A percentile compares a stretch with the other conserved stretches of the same genome.
Evolutionary conservation across 2,797 vertebrate species (phyloP).

Genomic region (Fundulus diaphanus): DNA sequence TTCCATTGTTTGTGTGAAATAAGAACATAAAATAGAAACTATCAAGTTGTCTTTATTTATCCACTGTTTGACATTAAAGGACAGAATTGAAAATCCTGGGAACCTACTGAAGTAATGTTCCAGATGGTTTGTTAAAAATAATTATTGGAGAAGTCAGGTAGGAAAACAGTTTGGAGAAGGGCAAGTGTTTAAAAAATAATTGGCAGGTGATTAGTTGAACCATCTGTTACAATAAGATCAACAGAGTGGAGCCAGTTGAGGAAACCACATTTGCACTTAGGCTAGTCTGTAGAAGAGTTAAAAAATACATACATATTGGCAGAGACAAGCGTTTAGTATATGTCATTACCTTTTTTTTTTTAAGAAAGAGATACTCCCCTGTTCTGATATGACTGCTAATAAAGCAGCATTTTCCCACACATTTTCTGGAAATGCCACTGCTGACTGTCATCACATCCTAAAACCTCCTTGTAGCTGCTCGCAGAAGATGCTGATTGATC

Average conservation of each 20-base stretch:
- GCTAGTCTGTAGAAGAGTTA: background rate
- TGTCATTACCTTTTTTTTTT: background rate
- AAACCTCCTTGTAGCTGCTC: background rate
- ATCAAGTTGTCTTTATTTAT: background rate
- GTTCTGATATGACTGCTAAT: background rate
- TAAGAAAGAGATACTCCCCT: background rate
- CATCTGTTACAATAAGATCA: constrained; percentile 19
- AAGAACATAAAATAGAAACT: background rate
- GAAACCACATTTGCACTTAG: background rate
- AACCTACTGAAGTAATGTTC: background rate
- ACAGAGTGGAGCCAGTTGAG: constrained; percentile 8
- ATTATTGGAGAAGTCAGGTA: background rate
- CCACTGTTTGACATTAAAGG: background rate
- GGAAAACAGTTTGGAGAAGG: constrained; percentile 11
- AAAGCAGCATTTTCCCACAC: background rate
- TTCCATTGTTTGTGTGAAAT: constrained; percentile 1
- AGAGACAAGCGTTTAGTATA: background rate
- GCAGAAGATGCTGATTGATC: background rate
- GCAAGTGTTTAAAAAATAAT: constrained; percentile 12
- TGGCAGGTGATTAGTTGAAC: constrained; percentile 27
- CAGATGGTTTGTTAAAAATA: constrained; percentile 18
- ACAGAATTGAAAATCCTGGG: background rate
- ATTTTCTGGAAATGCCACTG: background rate
- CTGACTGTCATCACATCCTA: background rate
- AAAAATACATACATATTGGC: background rate